Evolutionary conservation across 2,797 vertebrate genomes (phyloP).

Genomic region (Buceros bicornis): DNA sequence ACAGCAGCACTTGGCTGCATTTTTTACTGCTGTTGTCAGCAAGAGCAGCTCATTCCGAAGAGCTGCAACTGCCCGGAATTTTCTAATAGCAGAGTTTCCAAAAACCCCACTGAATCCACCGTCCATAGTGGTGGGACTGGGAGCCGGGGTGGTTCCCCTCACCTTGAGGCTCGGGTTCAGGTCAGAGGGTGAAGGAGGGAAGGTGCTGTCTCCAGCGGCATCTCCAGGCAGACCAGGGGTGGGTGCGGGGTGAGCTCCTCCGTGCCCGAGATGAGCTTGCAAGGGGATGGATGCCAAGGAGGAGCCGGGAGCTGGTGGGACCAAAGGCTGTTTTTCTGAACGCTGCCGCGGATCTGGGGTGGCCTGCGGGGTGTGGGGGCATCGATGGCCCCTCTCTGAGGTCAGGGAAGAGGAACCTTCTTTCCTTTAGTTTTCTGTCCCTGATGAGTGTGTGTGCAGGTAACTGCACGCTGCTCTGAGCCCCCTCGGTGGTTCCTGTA

Average conservation of each 20-base stretch:
- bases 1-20: not conserved
- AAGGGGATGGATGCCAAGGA: not conserved
- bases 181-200: not conserved
- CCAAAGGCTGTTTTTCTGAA: not conserved
- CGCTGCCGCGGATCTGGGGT: rapidly evolving
- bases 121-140: not conserved
- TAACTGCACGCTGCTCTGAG: not conserved
- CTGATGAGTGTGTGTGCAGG: rapidly evolving
- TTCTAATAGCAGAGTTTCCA: not conserved
- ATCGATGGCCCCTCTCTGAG: not conserved
- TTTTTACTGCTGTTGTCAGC: not conserved
- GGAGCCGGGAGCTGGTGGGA: not conserved
- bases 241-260: not conserved
- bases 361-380: not conserved
- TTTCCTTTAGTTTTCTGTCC: not conserved
- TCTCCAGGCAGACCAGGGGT: not conserved
- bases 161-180: rapidly evolving
- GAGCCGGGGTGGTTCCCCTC: not conserved
- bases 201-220: not conserved
- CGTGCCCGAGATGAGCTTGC: rapidly evolving
- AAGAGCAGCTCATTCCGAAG: not conserved
- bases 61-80: not conserved
- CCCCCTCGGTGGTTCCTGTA: not conserved
- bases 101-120: too few relatives aligned
- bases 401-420: not conserved